Percentiles rank a stretch among this genome's conserved stretches.
Conservation (phyloP, 1,140 invertebrate species). For the Lepidurus couesii region DNA sequence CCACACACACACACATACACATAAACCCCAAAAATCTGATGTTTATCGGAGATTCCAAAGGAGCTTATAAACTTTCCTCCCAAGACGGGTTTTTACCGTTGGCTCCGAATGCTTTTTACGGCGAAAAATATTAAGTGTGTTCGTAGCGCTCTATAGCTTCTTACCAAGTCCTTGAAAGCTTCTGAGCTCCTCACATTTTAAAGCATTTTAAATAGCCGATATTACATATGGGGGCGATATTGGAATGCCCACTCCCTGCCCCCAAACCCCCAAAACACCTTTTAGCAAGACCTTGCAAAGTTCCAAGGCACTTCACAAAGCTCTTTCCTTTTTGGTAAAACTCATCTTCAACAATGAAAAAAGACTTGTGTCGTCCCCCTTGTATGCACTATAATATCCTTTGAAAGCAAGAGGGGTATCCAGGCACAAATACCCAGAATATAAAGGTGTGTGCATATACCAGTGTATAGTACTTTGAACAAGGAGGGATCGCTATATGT, state of each 20-base stretch:
- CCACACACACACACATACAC: no score
- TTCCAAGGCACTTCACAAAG: neutral
- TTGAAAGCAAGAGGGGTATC: neutral
- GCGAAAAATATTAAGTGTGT: no score
- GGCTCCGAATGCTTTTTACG: no score
- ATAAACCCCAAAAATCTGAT: no score
- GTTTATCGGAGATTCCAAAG: no score
- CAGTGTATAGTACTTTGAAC: no score
- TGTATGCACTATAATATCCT: neutral
- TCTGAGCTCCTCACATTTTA: no score
- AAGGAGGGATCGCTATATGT: neutral
- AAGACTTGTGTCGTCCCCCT: neutral
- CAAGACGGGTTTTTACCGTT: no score
- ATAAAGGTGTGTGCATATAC: neutral
- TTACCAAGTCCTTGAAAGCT: no score
- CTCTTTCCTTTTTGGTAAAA: neutral
- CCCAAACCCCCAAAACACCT: neutral
- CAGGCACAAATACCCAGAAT: neutral
- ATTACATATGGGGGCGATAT: neutral
- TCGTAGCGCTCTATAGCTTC: no score
- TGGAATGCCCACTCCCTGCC: neutral
- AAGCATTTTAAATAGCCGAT: neutral
- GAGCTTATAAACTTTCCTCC: no score
- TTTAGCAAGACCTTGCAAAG: conserved; percentile 19
- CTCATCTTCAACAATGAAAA: neutral